Conservation (phyloP, 2,797 vertebrate species). For the Aeoliscus strigatus region DNA sequence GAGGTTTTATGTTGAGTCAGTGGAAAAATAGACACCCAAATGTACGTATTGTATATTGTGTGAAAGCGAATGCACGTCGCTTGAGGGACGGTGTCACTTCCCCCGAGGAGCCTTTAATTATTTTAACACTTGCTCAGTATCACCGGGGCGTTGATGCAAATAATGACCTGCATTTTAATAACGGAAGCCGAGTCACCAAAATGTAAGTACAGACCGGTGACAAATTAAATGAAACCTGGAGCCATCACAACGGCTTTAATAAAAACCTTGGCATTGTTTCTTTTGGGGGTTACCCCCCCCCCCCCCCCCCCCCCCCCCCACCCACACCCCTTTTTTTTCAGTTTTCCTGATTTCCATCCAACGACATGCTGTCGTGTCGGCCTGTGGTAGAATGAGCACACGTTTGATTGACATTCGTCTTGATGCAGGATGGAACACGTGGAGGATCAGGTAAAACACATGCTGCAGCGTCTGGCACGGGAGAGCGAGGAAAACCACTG, state of each 20-base stretch:
- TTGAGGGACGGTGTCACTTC: slow-evolving; percentile 22
- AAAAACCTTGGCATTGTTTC: no score
- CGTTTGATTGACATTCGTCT: slow-evolving; percentile 45
- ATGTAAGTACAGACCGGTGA: background rate
- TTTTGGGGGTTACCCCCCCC: no score
- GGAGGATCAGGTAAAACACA: slow-evolving; percentile 47
- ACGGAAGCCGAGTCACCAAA: background rate
- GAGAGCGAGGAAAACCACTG: slow-evolving; percentile 18
- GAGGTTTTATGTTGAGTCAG: no score
- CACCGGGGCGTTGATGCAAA: background rate
- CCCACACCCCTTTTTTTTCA: no score
- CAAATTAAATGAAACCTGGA: no score
- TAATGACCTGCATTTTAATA: slow-evolving; percentile 5
- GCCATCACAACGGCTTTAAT: no score
- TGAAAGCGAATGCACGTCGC: slow-evolving; percentile 4
- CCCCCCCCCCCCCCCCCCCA: no score
- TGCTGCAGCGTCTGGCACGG: slow-evolving; percentile 3
- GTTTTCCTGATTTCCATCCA: slow-evolving; percentile 24
- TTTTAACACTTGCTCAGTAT: background rate
- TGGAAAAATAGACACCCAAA: no score
- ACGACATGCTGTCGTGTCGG: slow-evolving; percentile 21
- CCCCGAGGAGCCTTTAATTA: slow-evolving; percentile 6
- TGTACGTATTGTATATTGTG: slow-evolving; percentile 20
- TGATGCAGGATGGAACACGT: slow-evolving; percentile 37
- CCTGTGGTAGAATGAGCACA: slow-evolving; percentile 16